Evolutionary conservation across 2,888 invertebrate species (phyloP).

Genomic region (Labia minor): DNA sequence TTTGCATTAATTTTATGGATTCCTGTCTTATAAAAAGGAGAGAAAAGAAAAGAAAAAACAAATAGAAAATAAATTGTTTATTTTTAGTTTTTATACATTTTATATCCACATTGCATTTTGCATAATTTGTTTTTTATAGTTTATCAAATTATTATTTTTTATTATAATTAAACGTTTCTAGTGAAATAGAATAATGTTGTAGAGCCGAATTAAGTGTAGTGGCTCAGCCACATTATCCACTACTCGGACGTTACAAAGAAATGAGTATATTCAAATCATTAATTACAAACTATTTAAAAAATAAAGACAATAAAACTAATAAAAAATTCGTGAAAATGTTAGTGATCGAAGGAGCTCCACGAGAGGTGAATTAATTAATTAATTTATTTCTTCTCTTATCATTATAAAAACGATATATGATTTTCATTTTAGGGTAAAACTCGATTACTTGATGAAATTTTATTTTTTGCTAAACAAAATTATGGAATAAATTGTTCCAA

Average conservation of each 20-base stretch:
- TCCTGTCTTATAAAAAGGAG: no score
- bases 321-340: constrained; percentile 32
- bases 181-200: neutral
- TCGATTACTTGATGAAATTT: constrained; percentile 47
- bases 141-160: neutral
- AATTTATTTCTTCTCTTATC: neutral
- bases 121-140: neutral
- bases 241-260: constrained; percentile 39
- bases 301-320: constrained; percentile 29
- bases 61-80: no score
- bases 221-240: constrained; percentile 17
- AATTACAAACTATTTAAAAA: constrained; percentile 25
- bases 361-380: constrained; percentile 25
- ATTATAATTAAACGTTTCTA: neutral
- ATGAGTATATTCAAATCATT: constrained; percentile 32
- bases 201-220: neutral
- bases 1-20: no score
- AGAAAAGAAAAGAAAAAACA: no score
- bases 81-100: no score
- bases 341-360: constrained; percentile 42
- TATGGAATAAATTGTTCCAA: neutral
- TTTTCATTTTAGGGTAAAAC: constrained; percentile 45
- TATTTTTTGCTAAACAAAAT: constrained; percentile 37
- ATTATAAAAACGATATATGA: no score
- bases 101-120: no score